A percentile compares a stretch with the other conserved stretches of the same genome.
phyloP scores from a whole-genome alignment of 2,888 invertebrate genomes.

The Herminia tarsipennalis region DNA sequence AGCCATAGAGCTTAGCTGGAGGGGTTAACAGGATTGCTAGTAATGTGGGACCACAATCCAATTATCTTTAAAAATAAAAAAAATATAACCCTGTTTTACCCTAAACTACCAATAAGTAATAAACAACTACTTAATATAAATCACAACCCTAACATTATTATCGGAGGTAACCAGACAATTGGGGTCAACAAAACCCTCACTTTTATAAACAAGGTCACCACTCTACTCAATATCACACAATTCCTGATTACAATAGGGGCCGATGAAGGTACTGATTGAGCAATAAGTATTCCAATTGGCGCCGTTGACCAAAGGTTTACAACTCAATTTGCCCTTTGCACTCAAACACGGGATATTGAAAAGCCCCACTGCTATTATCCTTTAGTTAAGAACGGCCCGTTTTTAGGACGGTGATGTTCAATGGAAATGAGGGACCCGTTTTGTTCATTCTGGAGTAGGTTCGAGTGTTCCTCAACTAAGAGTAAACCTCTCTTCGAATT shows the following conservation, averaged over 20 bases:
- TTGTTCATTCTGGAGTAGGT: constrained; percentile 17
- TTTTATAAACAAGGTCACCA: not conserved
- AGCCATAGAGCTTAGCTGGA: too few species aligned
- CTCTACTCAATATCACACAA: constrained; percentile 7
- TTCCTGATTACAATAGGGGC: constrained; percentile 30
- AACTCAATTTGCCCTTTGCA: constrained; percentile 48
- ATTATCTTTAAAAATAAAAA: too few species aligned
- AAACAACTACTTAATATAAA: too few species aligned
- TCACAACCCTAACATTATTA: too few species aligned
- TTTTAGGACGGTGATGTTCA: constrained; percentile 25
- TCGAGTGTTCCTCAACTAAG: not conserved
- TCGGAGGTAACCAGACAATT: too few species aligned
- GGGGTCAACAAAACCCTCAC: too few species aligned
- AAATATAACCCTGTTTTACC: too few species aligned
- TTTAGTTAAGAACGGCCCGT: constrained; percentile 25
- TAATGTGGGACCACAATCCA: too few species aligned
- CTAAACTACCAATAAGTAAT: too few species aligned
- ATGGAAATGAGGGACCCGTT: constrained; percentile 39
- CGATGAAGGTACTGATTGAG: constrained; percentile 33
- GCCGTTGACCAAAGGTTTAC: constrained; percentile 32
- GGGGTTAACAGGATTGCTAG: too few species aligned
- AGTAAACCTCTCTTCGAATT: not conserved
- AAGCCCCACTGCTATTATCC: constrained; percentile 34
- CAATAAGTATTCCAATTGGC: constrained; percentile 47
- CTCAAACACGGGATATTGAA: constrained; percentile 44